These are phyloP conservation scores for Ypsolopha sequella DNA, from an alignment of 2,888 invertebrate species.

Conservation along the genomic window DNA sequence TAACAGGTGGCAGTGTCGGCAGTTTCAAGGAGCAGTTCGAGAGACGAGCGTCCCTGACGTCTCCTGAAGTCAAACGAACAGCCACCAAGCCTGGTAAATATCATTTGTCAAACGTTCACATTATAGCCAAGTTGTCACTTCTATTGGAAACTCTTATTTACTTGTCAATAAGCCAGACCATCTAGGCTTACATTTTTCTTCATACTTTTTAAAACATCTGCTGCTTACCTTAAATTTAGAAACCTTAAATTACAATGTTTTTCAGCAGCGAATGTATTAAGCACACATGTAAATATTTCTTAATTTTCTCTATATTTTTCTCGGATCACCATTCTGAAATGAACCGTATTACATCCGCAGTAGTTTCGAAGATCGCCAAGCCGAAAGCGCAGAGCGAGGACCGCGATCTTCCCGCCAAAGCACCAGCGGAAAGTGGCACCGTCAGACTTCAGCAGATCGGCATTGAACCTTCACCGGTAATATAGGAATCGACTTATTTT, in stretches of 20 bases:
- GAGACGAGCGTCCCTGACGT: conserved; percentile 76
- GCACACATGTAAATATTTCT: too few species aligned
- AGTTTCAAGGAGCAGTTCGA: conserved; percentile 91
- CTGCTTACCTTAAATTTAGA: too few species aligned
- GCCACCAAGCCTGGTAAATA: conserved; percentile 47
- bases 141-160: too few species aligned
- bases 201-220: too few species aligned
- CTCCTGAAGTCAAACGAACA: conserved; percentile 54
- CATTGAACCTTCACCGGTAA: conserved; percentile 58
- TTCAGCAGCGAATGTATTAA: too few species aligned
- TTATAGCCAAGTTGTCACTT: too few species aligned
- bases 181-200: too few species aligned
- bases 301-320: too few species aligned
- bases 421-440: conserved; percentile 40
- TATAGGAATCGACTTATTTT: not conserved
- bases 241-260: too few species aligned
- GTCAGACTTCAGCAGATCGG: conserved; percentile 64
- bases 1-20: conserved; percentile 81
- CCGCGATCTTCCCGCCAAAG: conserved; percentile 43
- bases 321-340: not conserved
- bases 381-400: conserved; percentile 65
- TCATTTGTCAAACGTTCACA: not conserved
- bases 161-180: too few species aligned
- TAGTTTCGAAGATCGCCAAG: conserved; percentile 60
- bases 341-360: conserved; percentile 16